Evolutionary conservation across 2,797 vertebrate species (phyloP).

Genomic region (Catharus ustulatus): DNA sequence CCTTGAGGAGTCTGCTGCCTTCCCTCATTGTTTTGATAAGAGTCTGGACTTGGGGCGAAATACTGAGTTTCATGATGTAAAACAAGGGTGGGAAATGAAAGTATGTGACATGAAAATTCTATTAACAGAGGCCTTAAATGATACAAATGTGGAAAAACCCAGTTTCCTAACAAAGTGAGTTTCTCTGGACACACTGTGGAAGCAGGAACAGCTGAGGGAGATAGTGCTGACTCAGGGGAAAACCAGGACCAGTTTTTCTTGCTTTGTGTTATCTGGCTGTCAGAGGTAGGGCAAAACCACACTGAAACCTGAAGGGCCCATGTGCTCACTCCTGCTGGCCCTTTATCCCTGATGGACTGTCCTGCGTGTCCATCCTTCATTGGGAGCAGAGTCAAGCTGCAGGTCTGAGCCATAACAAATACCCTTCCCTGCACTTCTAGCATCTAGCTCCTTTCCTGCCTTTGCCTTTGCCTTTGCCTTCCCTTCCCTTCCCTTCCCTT

Average conservation of each 20-base stretch:
- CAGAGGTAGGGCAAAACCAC: not conserved
- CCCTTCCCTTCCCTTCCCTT: too few relatives aligned
- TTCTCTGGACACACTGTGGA: not conserved
- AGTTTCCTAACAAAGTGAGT: not conserved
- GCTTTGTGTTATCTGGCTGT: not conserved
- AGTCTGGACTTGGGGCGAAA: not conserved
- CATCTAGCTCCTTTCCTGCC: not conserved
- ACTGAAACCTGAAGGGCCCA: not conserved
- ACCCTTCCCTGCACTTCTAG: not conserved
- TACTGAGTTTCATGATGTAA: not conserved
- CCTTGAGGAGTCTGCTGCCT: not conserved
- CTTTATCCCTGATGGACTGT: not conserved
- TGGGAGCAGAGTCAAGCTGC: not conserved
- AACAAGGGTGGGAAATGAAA: not conserved
- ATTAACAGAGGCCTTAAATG: not conserved
- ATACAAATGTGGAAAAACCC: not conserved
- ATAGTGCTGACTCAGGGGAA: constrained; percentile 11
- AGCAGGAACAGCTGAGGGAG: not conserved
- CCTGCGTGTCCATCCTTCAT: not conserved
- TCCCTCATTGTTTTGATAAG: not conserved
- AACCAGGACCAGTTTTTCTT: constrained; percentile 10
- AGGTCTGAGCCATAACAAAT: not conserved
- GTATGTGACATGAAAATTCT: not conserved
- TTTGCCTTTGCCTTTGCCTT: too few relatives aligned
- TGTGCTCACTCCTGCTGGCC: not conserved